Conservation (phyloP, 2,797 vertebrate species). For the Halcyon smyrnensis region DNA sequence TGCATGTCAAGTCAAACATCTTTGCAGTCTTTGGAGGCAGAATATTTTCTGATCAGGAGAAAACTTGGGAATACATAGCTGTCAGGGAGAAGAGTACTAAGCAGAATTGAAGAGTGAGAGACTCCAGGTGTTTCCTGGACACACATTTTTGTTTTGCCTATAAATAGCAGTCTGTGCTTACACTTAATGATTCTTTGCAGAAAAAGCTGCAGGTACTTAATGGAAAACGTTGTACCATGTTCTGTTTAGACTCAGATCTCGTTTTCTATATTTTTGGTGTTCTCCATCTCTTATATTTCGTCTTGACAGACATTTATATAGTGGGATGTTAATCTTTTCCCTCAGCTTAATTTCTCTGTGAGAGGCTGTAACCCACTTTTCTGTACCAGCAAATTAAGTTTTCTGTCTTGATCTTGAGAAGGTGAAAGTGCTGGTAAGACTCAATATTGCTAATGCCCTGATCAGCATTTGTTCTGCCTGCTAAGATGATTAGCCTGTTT, state of each 20-base stretch:
- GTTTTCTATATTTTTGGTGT: not conserved
- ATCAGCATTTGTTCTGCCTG: not conserved
- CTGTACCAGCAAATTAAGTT: not conserved
- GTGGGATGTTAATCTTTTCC: not conserved
- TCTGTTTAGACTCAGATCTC: slow-evolving; percentile 2
- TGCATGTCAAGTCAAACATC: not conserved
- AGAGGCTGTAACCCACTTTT: slow-evolving; percentile 7
- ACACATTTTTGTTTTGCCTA: not conserved
- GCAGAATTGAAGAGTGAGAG: not conserved
- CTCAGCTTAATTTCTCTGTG: not conserved
- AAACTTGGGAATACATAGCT: not conserved
- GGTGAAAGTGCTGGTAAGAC: not conserved
- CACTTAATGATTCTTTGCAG: slow-evolving; percentile 11
- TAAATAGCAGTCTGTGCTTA: slow-evolving; percentile 29
- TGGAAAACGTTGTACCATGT: not conserved
- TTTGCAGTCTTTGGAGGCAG: not conserved
- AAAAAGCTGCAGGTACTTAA: not conserved
- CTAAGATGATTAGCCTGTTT: not conserved
- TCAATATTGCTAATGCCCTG: not conserved
- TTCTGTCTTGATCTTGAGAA: not conserved
- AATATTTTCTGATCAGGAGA: not conserved
- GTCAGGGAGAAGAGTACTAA: not conserved
- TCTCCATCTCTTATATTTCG: not conserved
- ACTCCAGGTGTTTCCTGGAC: slow-evolving; percentile 29
- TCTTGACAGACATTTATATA: not conserved